A percentile compares a stretch with the other conserved stretches of the same genome.
Evolutionary conservation across 2,888 invertebrate genomes (phyloP).

Genomic region (Hedya salicella): DNA sequence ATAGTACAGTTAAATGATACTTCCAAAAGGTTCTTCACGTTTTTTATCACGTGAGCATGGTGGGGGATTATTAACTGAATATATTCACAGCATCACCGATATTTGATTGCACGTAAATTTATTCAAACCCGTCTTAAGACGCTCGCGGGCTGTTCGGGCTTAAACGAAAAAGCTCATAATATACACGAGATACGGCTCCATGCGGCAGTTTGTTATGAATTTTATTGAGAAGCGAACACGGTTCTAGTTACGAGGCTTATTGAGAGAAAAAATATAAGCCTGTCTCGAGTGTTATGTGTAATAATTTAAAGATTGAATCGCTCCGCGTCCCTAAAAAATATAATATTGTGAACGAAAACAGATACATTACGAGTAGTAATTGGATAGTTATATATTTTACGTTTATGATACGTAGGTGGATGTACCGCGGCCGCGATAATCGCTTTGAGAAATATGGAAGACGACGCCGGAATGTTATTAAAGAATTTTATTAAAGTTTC

Average conservation of each 20-base stretch:
- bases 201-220: conserved; percentile 83
- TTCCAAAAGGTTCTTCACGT: conserved; percentile 65
- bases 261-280: conserved; percentile 65
- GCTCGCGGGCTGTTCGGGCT: conserved; percentile 58
- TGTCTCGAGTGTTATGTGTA: conserved; percentile 67
- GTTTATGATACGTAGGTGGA: conserved; percentile 64
- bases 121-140: conserved; percentile 53
- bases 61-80: conserved; percentile 55
- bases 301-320: conserved; percentile 74
- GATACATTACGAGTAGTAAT: conserved; percentile 61
- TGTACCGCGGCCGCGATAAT: conserved; percentile 68
- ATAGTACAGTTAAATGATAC: conserved; percentile 75
- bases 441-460: conserved; percentile 62
- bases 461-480: conserved; percentile 75
- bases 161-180: conserved; percentile 84
- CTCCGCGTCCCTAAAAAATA: conserved; percentile 52
- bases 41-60: conserved; percentile 51
- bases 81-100: conserved; percentile 6
- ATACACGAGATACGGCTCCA: conserved; percentile 81
- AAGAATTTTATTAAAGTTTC: conserved; percentile 74
- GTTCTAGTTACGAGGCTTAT: conserved; percentile 76
- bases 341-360: conserved; percentile 65
- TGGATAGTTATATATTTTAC: conserved; percentile 69
- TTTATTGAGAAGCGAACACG: conserved; percentile 79
- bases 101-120: conserved; percentile 48